Evolutionary conservation across 1,140 invertebrate genomes (phyloP).

Genomic region (Calephelis nemesis): DNA sequence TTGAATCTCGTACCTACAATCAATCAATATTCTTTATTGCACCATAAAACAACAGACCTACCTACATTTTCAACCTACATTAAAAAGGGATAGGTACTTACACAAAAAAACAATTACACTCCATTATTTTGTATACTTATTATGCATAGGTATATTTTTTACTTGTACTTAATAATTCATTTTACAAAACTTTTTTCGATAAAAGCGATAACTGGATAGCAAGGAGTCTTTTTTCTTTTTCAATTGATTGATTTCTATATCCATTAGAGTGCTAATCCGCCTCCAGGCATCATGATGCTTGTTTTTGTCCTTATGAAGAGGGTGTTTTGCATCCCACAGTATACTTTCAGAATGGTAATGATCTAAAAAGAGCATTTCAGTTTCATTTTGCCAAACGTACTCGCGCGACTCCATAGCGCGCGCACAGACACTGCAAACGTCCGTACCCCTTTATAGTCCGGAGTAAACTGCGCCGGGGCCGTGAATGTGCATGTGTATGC

Average conservation of each 20-base stretch:
- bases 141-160: neutral
- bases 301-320: too few species aligned
- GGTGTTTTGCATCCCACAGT: neutral
- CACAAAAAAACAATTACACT: too few species aligned
- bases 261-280: conserved; percentile 8
- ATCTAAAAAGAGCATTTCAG: too few species aligned
- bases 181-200: conserved; percentile 14
- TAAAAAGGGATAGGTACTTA: too few species aligned
- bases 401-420: too few species aligned
- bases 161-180: conserved; percentile 20
- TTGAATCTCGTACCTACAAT: too few species aligned
- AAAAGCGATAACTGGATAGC: conserved; percentile 20
- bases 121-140: too few species aligned
- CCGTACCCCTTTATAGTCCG: too few species aligned
- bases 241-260: conserved; percentile 9
- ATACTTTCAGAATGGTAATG: neutral
- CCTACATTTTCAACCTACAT: too few species aligned
- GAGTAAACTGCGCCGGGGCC: too few species aligned
- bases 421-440: neutral
- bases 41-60: too few species aligned
- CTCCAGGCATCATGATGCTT: neutral
- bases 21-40: too few species aligned
- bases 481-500: neutral
- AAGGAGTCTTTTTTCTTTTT: conserved; percentile 20
- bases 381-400: neutral